Evolutionary conservation across 2,113 vertebrate species (phyloP), one percentile per base, ranked within the genome.

Genomic region (Menura novaehollandiae): DNA sequence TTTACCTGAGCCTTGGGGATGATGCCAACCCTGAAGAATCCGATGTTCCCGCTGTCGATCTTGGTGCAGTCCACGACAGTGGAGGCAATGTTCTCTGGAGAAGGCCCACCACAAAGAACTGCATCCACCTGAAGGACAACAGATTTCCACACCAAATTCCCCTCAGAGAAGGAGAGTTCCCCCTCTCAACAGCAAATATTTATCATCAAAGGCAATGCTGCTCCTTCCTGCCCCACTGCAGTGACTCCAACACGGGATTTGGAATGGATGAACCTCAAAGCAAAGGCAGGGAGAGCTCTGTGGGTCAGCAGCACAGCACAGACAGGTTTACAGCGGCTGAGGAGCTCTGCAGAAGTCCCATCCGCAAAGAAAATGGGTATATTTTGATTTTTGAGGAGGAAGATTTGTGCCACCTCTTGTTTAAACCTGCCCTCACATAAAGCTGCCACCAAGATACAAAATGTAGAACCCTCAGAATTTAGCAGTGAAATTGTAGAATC

Each of bases 31-130:
- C 99, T 98, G 95, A 99, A 99, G 97, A 99, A 99, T 4, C 98
- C 98, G 16, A 99, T 98, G 35, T 97, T 97, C 18, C 99, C 98
- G 1, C 95, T 98, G 75, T 99, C 98, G 2, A 99, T 98, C 92
- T 98, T 99, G 64, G 99, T 99, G 96, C 99, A 99, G 97, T 99
- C 98, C n/a, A 99, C 98, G 23, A 99, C 99, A 3, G 99, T 99
- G 58, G 99, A 99, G 47, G 99, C 99, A 47, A 99, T 98, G 75
- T 99, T 99, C 94, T 99, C 98, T 39, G 99, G 99, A 21, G 99
- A 99, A 7, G 99, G 98, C 6, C 99, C 99, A 37, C 98, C 98
- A 84, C 99, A 99, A 28, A 99, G 97, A 19, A 99, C 98, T 14
- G 98, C 99, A 88, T 99, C 98, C 67, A 99, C 99, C 99, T 99